Conservation (phyloP, 2,888 invertebrate genomes). For the Rotaria sp. region DNA sequence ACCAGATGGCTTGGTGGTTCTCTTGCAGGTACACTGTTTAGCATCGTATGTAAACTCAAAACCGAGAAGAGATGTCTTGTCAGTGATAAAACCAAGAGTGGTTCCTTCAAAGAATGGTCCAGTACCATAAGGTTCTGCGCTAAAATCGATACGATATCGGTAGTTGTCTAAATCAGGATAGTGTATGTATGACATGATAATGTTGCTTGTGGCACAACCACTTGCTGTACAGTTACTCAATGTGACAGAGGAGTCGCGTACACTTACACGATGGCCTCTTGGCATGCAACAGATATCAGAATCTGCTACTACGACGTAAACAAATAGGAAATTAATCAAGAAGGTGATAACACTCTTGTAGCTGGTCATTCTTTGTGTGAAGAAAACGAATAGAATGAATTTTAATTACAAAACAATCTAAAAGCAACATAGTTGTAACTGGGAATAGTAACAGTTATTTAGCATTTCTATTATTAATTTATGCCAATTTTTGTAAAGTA, state of each 20-base stretch:
- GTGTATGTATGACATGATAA: not conserved
- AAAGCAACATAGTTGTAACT: not conserved
- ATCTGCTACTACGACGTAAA: not conserved
- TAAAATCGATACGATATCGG: not conserved
- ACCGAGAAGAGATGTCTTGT: not conserved
- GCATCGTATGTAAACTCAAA: not conserved
- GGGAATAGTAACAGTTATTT: not conserved
- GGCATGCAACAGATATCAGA: not conserved
- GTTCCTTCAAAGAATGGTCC: constrained; percentile 3
- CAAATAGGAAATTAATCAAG: not conserved
- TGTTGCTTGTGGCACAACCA: not conserved
- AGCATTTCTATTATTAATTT: not conserved
- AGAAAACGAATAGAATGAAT: not conserved
- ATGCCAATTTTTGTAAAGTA: not conserved
- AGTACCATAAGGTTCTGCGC: not conserved
- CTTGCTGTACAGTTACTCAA: not conserved
- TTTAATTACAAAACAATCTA: not conserved
- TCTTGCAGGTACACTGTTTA: not conserved
- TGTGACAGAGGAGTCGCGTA: not conserved
- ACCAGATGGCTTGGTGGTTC: not conserved
- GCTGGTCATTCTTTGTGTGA: not conserved
- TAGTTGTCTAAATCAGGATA: not conserved
- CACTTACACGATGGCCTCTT: not conserved
- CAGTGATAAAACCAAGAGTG: not conserved
- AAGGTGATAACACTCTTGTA: not conserved